phyloP scores from a whole-genome alignment of 1,140 invertebrate genomes.

The Mya arenaria region DNA sequence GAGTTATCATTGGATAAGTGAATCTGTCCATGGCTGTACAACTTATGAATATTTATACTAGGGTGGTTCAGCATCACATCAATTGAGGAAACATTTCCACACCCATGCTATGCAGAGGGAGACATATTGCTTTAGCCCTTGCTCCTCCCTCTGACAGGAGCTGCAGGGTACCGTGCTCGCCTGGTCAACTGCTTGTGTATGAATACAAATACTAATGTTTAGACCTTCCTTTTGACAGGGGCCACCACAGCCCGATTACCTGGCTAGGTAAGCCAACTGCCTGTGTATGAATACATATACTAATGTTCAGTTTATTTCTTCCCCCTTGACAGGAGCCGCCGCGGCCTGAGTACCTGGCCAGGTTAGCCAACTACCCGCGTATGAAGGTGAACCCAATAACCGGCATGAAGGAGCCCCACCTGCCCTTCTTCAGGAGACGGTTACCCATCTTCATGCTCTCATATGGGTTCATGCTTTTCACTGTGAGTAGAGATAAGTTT shows the following conservation, averaged over 20 bases:
- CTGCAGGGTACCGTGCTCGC: conserved; percentile 75
- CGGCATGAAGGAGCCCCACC: conserved; percentile 81
- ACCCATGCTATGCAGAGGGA: too few species aligned
- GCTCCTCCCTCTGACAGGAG: too few species aligned
- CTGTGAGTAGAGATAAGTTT: too few species aligned
- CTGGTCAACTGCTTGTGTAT: conserved; percentile 69
- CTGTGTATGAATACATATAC: conserved; percentile 69
- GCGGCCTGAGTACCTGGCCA: conserved; percentile 77
- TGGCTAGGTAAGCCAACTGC: conserved; percentile 72
- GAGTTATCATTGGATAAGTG: too few species aligned
- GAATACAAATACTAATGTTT: too few species aligned
- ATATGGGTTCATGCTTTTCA: conserved; percentile 75
- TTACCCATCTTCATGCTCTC: conserved; percentile 75
- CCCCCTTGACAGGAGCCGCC: conserved; percentile 76
- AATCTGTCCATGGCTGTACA: too few species aligned
- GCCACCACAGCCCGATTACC: conserved; percentile 77
- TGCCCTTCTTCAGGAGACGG: conserved; percentile 75
- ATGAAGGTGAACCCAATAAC: conserved; percentile 74
- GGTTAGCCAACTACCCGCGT: conserved; percentile 68
- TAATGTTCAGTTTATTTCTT: conserved; percentile 57
- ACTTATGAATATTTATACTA: too few species aligned
- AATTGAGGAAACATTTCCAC: too few species aligned
- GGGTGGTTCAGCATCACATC: too few species aligned
- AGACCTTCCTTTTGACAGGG: conserved; percentile 71
- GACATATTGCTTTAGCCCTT: too few species aligned